Conservation (phyloP, 2,888 invertebrate genomes). For the Drosophila atroscutellata region DNA sequence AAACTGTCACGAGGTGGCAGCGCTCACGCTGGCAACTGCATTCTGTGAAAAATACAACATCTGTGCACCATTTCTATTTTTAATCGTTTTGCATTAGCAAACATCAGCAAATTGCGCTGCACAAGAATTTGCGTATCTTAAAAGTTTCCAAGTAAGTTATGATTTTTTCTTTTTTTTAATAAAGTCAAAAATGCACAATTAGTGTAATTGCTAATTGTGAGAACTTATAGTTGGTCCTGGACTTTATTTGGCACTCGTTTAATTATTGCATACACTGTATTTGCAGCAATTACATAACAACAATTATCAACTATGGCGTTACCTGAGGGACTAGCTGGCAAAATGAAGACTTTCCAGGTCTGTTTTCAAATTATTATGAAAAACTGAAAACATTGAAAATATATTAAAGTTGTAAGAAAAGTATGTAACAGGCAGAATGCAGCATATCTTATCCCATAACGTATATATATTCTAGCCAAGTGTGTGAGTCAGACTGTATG, state of each 20-base stretch:
- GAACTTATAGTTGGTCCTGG: background rate
- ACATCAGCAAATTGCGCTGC: conserved; percentile 35
- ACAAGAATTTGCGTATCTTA: conserved; percentile 36
- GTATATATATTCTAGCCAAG: background rate
- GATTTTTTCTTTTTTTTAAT: background rate
- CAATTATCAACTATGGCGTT: conserved; percentile 77
- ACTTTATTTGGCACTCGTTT: background rate
- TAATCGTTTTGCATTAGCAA: conserved; percentile 49
- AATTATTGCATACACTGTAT: conserved; percentile 1
- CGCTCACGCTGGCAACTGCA: conserved; percentile 34
- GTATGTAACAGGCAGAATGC: background rate
- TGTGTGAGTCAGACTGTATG: background rate
- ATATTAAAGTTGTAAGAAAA: background rate
- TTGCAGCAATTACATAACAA: conserved; percentile 73
- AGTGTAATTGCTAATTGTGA: background rate
- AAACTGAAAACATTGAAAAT: background rate
- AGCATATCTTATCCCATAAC: background rate
- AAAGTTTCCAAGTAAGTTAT: conserved; percentile 37
- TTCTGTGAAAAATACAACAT: conserved; percentile 24
- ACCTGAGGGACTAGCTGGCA: conserved; percentile 82
- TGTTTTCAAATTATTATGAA: background rate
- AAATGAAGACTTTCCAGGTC: conserved; percentile 84
- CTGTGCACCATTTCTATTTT: conserved; percentile 63
- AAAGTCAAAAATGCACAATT: background rate
- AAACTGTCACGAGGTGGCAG: conserved; percentile 28